These are phyloP conservation scores for Caenorhabditis inopinata DNA, from an alignment of 1,140 invertebrate genomes.

Conservation along the genomic window DNA sequence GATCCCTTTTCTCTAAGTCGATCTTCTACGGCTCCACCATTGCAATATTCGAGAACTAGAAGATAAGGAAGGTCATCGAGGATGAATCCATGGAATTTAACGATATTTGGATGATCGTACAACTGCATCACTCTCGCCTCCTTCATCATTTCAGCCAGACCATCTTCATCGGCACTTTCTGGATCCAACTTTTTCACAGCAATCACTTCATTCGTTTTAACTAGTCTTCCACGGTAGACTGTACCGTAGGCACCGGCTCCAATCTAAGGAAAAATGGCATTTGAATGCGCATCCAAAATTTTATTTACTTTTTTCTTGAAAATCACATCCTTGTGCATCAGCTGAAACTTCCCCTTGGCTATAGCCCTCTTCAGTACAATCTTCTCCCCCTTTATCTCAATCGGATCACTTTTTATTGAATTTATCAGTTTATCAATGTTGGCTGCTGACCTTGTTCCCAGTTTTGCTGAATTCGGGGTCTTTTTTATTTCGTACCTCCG, in stretches of 20 bases:
- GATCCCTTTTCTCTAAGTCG: conserved; percentile 39
- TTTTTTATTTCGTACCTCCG: background rate
- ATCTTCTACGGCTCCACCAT: conserved; percentile 58
- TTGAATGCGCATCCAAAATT: background rate
- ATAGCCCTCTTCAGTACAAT: conserved; percentile 48
- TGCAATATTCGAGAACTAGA: conserved; percentile 59
- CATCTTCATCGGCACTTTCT: conserved; percentile 54
- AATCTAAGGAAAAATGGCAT: conserved; percentile 46
- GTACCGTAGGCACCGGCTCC: conserved; percentile 59
- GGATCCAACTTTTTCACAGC: conserved; percentile 56
- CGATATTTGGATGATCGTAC: conserved; percentile 58
- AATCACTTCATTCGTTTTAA: conserved; percentile 42
- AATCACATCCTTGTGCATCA: conserved; percentile 53
- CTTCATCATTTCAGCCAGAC: conserved; percentile 57
- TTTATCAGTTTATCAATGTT: conserved; percentile 24
- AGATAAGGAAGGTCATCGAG: conserved; percentile 54
- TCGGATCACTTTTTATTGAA: background rate
- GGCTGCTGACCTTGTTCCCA: background rate
- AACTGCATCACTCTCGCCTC: conserved; percentile 60
- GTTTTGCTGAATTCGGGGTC: background rate
- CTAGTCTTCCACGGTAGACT: conserved; percentile 52
- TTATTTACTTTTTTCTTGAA: conserved; percentile 50
- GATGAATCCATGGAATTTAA: conserved; percentile 57
- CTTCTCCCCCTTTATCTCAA: conserved; percentile 27
- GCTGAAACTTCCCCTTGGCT: conserved; percentile 49